phyloP scores from a whole-genome alignment of 2,797 vertebrate genomes.

The Rhabdomys pumilio region DNA sequence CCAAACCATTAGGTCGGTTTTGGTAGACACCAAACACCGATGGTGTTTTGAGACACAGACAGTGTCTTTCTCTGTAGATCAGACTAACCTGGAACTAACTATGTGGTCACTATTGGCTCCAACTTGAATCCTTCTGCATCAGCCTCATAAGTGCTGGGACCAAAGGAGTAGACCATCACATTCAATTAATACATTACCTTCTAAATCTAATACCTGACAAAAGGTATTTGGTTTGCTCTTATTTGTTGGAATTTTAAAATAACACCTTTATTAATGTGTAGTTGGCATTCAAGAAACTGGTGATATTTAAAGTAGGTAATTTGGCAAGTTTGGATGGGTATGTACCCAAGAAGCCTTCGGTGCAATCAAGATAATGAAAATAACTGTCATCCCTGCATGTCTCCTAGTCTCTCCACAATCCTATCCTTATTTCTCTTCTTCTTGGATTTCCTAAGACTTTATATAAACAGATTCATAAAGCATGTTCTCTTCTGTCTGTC shows the following conservation, averaged over 20 bases:
- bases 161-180: background rate
- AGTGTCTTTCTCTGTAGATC: background rate
- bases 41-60: background rate
- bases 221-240: background rate
- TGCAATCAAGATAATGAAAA: background rate
- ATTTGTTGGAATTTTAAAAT: background rate
- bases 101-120: background rate
- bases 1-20: background rate
- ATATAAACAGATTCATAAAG: background rate
- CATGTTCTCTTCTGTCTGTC: background rate
- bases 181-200: background rate
- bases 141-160: too few relatives aligned
- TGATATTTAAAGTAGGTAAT: background rate
- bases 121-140: background rate
- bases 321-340: background rate
- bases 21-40: too few relatives aligned
- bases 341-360: background rate
- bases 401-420: background rate
- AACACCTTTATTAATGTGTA: background rate
- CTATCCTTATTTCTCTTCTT: background rate
- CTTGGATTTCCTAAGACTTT: background rate
- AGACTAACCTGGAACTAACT: background rate
- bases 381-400: background rate
- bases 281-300: background rate
- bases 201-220: background rate